These are phyloP conservation scores for Bombus breviceps DNA, from an alignment of 1,140 invertebrate genomes.

Conservation along the genomic window DNA sequence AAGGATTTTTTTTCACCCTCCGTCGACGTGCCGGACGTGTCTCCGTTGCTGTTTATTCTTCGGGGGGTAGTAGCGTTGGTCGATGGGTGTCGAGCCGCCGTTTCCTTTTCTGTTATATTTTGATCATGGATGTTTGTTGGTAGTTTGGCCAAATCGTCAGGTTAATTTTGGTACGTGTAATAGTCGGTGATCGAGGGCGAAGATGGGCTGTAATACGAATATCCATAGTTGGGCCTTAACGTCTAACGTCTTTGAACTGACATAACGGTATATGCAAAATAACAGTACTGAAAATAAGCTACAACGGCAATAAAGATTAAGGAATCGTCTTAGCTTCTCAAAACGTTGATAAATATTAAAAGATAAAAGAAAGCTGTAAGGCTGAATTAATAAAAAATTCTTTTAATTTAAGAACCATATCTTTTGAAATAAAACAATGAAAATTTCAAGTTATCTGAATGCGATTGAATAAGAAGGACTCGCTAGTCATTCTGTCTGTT, in stretches of 20 bases:
- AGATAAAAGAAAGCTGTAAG: too few relatives aligned
- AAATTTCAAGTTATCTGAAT: not conserved
- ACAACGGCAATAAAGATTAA: not conserved
- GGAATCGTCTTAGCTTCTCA: not conserved
- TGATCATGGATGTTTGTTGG: not conserved
- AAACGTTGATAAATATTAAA: too few relatives aligned
- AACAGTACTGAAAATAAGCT: not conserved
- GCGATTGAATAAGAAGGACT: not conserved
- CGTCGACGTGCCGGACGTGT: constrained; percentile 23
- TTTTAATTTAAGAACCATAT: not conserved
- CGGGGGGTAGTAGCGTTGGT: not conserved
- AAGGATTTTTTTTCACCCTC: constrained; percentile 38
- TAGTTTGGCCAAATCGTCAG: not conserved
- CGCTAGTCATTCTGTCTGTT: not conserved
- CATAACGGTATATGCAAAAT: too few relatives aligned
- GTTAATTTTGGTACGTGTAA: not conserved
- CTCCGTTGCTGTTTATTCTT: constrained; percentile 38
- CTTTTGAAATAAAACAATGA: not conserved
- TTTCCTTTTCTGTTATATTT: not conserved
- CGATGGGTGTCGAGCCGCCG: not conserved
- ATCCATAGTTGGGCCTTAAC: too few relatives aligned
- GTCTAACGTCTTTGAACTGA: too few relatives aligned
- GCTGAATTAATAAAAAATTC: too few relatives aligned
- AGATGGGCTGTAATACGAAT: too few relatives aligned
- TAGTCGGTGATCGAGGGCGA: too few relatives aligned